A percentile compares a stretch with the other conserved stretches of the same genome.
Conservation (phyloP, 2,113 vertebrate genomes). For the Mandrillus leucophaeus region DNA sequence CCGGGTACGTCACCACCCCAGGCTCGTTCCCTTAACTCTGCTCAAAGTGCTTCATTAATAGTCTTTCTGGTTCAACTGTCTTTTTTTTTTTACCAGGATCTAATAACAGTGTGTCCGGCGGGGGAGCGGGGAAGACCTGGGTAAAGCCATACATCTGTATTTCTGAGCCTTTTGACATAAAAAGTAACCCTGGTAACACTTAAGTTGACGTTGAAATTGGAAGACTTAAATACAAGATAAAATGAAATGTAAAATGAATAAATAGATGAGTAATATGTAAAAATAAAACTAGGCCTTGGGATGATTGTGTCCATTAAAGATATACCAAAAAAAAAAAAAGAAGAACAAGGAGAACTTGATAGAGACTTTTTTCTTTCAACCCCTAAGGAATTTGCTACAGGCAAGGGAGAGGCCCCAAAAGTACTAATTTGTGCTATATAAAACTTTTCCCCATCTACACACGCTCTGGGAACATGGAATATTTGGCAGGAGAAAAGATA, state of each 20-base stretch:
- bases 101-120: neutral
- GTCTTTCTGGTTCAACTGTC: neutral
- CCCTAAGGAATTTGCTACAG: conserved; percentile 68
- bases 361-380: conserved; percentile 63
- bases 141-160: neutral
- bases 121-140: neutral
- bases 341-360: neutral
- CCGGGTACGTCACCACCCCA: neutral
- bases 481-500: conserved; percentile 74
- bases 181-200: conserved; percentile 3
- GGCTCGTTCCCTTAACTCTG: neutral
- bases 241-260: conserved; percentile 42
- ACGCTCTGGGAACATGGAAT: neutral
- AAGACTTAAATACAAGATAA: conserved; percentile 26
- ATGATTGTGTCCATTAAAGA: conserved; percentile 15
- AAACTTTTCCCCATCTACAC: conserved; percentile 17
- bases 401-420: conserved; percentile 58
- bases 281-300: conserved; percentile 40
- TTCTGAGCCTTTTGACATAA: neutral
- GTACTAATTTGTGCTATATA: conserved; percentile 13
- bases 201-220: neutral
- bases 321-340: neutral
- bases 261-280: neutral
- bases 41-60: neutral
- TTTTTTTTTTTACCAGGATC: neutral